Evolutionary conservation across 2,797 vertebrate species (phyloP).

Genomic region (Argentina silus): DNA sequence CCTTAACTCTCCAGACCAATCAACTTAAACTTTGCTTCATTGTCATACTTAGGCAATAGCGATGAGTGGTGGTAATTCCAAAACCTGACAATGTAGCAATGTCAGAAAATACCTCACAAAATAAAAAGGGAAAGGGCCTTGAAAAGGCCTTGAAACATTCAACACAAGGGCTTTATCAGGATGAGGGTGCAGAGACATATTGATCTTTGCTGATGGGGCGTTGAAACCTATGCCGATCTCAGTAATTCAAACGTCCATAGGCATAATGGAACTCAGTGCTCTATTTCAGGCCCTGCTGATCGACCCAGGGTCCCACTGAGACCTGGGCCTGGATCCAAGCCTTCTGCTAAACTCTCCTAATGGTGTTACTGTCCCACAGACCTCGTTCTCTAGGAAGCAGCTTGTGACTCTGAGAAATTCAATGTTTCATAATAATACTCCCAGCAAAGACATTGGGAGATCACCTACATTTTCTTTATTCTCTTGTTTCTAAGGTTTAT

Average conservation of each 20-base stretch:
- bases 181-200: neutral
- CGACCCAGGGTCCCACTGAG: constrained; percentile 22
- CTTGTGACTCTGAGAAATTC: constrained; percentile 17
- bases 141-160: neutral
- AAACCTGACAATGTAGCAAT: neutral
- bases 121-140: neutral
- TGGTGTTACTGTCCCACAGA: constrained; percentile 17
- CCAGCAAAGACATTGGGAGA: neutral
- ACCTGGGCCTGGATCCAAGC: constrained; percentile 29
- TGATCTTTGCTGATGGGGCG: neutral
- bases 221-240: neutral
- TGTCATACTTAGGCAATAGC: neutral
- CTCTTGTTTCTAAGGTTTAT: neutral
- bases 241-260: constrained; percentile 26
- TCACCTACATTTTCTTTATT: neutral
- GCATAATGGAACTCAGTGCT: constrained; percentile 46
- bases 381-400: neutral
- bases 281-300: constrained; percentile 54
- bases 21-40: constrained; percentile 18
- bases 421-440: constrained; percentile 25
- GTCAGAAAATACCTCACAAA: neutral
- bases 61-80: neutral
- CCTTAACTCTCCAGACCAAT: constrained; percentile 48
- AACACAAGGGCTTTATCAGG: too few species aligned
- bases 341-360: constrained; percentile 15